phyloP scores from a whole-genome alignment of 2,113 vertebrate genomes.

The Datnioides undecimradiatus region DNA sequence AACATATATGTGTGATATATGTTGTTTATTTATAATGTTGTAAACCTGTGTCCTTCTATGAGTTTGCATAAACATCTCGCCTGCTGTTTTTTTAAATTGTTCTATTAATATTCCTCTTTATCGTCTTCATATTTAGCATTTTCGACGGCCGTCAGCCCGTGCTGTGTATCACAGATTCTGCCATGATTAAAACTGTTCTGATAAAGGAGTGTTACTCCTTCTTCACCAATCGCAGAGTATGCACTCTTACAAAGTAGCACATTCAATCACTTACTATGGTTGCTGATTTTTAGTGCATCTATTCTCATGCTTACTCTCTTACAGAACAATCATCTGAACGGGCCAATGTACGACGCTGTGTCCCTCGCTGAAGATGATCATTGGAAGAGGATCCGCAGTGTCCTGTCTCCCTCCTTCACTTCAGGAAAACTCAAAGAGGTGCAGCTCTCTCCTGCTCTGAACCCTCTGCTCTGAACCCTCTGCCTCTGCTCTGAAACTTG shows the following conservation, averaged over 20 bases:
- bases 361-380: constrained; percentile 83
- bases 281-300: background rate
- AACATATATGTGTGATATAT: too few species aligned
- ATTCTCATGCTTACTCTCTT: background rate
- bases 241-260: rapidly evolving
- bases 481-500: background rate
- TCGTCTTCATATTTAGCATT: constrained; percentile 64
- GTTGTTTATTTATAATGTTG: background rate
- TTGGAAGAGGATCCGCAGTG: constrained; percentile 86
- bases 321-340: constrained; percentile 72
- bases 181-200: constrained; percentile 79
- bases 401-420: constrained; percentile 90
- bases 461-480: too few species aligned
- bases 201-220: constrained; percentile 81
- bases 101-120: background rate
- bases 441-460: background rate
- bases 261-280: background rate
- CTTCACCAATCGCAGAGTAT: constrained; percentile 80
- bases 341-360: constrained; percentile 65
- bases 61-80: background rate
- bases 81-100: background rate
- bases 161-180: constrained; percentile 73
- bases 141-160: constrained; percentile 82
- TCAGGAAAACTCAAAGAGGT: constrained; percentile 92
- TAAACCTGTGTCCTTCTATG: background rate